Evolutionary conservation across 2,888 invertebrate genomes (phyloP), one percentile per base, ranked within the genome.

Genomic region (Agrotis segetum): DNA sequence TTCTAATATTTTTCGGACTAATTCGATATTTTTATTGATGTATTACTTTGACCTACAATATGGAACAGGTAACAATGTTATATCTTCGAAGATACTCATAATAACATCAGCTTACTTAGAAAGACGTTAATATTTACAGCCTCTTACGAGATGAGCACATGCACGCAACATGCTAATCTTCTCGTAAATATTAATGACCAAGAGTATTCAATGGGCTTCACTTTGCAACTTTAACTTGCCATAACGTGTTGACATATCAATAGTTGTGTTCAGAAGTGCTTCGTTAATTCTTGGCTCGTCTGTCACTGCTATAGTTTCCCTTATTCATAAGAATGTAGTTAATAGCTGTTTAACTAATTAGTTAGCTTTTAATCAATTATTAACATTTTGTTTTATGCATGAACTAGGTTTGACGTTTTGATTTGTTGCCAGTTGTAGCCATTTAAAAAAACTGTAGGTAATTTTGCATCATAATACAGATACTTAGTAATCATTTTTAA

Each of bases 111-210:
- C 19, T 17, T 44, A 44, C 64, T 64, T 24, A 11, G 44, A 13
- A n/a, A 17, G 34, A 3, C 34, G 47, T 72, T 44, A 61, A 61
- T 62, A 62, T 72, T 78, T 40, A 46, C 53, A 55, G 29, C 46
- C 59, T 60, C 49, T 47, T 24, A 55, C 6, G 13, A 63, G 34
- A 52, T 49, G 47, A 53, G 24, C 44, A 55, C 53, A 29, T 59
- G 71, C 40, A 19, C 24, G 19, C 5, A n/a, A 17, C 62, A 55
- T 47, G 24, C 17, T 80, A 14, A 65, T 56, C 46, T 50, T 13
- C 59, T 46, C 55, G 55, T 80, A 49, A 74, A 74, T 79, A 74
- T 80, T 74, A 63, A 63, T 55, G 40, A 49, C 0, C 47, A 16
- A 19, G 4, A 59, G 40, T 29, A 59, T 60, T 59, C 71, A 40